A percentile compares a stretch with the other conserved stretches of the same genome.
Evolutionary conservation across 2,113 vertebrate species (phyloP).

Genomic region (Leiothrix lutea): DNA sequence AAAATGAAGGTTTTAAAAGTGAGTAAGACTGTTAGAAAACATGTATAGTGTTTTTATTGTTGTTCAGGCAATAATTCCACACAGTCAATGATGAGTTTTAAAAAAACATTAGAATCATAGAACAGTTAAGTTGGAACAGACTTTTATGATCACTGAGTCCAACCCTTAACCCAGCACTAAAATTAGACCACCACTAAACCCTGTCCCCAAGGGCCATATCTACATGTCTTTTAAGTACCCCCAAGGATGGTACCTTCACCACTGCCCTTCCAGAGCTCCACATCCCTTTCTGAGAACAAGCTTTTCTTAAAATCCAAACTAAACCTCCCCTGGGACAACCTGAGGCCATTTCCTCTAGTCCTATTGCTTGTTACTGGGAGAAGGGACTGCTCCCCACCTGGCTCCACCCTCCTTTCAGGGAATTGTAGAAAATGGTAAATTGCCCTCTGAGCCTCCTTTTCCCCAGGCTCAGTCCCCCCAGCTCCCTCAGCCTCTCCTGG

Average conservation of each 20-base stretch:
- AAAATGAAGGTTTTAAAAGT: background rate
- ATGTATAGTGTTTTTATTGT: background rate
- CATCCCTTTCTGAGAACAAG: background rate
- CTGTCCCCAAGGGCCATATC: background rate
- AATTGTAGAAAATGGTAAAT: background rate
- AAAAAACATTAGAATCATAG: background rate
- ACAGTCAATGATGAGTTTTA: background rate
- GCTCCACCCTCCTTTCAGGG: background rate
- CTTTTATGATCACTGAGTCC: background rate
- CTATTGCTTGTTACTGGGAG: background rate
- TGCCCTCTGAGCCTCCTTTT: background rate
- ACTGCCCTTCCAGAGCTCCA: background rate
- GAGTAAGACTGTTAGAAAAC: background rate
- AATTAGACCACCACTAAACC: background rate
- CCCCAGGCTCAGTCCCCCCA: background rate
- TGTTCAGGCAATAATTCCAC: background rate
- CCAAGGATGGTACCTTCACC: no score
- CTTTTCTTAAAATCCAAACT: background rate
- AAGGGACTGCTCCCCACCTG: background rate
- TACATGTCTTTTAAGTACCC: background rate
- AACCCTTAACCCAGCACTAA: background rate
- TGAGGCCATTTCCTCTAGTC: background rate
- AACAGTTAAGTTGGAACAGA: background rate
- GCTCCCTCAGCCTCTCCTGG: background rate
- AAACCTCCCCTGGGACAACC: background rate